Base-by-base conservation (phyloP, 1,140 invertebrate species). In the Myzus persicae region DNA sequence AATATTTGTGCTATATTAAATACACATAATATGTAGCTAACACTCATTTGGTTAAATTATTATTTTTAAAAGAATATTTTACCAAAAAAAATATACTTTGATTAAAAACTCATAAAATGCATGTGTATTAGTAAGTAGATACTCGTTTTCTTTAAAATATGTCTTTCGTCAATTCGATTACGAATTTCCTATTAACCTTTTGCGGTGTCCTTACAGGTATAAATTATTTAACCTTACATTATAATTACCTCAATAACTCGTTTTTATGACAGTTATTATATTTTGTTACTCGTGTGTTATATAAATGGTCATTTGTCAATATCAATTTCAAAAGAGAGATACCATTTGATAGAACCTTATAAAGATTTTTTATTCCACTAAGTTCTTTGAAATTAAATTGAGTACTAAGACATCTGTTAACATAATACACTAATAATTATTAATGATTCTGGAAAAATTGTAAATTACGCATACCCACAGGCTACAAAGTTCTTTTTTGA, bases 151-250 rank as follows among this genome's bases (percentile, higher is more conserved):
- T 67, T 67, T 67, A 20, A 81, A 38, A 14, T 38, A 20, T 44
- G 4, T 44, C 40, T 85, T 26, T 3, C 14, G 4, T 46, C 6
- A 18, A n/a, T n/a, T 87, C 26, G 20, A 85, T 44, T 36, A 46
- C 42, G 18, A 87, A 87, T 87, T 46, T n/a, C 31, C 85, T 36
- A 46, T 46, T 44, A 87, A 46, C 31, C 42, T 42, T 87, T 87
- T 31, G 18, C 31, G 85, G 46, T 87, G 44, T 46, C 44, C 44
- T 87, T 51, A 88, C 31, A 38, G 44, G 9, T 48, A 51, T 48
- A 36, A 42, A 38, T 88, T 88, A 88, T 88, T 88, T 88, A 88
- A 38, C 87, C 87, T 88, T 51, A 51, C n/a, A 51, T 48, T 88
- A 36, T 38, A 67, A 67, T 67, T n/a, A n/a, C 31, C 87, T 24